A percentile compares a stretch with the other conserved stretches of the same genome.
These are phyloP conservation scores for Thereva unica DNA, from an alignment of 2,888 invertebrate species.

Conservation along the genomic window DNA sequence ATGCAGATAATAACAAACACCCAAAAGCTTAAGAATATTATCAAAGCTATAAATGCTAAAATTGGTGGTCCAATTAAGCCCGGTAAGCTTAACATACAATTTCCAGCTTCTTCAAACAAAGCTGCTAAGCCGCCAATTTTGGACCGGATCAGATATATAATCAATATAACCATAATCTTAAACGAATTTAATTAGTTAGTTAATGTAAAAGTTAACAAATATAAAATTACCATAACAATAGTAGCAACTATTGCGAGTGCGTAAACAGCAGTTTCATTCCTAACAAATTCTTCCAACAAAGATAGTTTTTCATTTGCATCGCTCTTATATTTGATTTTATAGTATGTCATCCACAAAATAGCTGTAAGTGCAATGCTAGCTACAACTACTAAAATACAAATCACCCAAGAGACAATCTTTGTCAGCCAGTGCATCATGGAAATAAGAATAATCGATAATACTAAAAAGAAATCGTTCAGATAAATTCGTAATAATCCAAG, in stretches of 20 bases:
- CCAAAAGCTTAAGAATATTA: conserved; percentile 85
- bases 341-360: conserved; percentile 88
- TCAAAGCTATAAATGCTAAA: conserved; percentile 77
- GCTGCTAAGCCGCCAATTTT: conserved; percentile 81
- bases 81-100: conserved; percentile 83
- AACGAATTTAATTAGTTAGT: conserved; percentile 46
- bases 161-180: conserved; percentile 72
- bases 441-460: conserved; percentile 80
- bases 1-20: conserved; percentile 76
- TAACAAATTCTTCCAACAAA: conserved; percentile 74
- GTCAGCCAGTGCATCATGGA: conserved; percentile 83
- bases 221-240: conserved; percentile 72
- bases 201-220: conserved; percentile 5
- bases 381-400: conserved; percentile 78
- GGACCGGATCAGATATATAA: conserved; percentile 77
- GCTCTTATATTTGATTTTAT: conserved; percentile 66
- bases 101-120: conserved; percentile 87
- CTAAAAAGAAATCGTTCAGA: conserved; percentile 58
- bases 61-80: conserved; percentile 82
- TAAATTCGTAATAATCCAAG: too few relatives aligned
- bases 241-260: conserved; percentile 85
- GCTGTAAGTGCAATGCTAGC: conserved; percentile 77
- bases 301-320: conserved; percentile 50
- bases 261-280: conserved; percentile 85
- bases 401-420: conserved; percentile 82